These are phyloP conservation scores for Heliocidaris tuberculata DNA, from an alignment of 35 echinoderm and acorn worm genomes.

Conservation along the genomic window DNA sequence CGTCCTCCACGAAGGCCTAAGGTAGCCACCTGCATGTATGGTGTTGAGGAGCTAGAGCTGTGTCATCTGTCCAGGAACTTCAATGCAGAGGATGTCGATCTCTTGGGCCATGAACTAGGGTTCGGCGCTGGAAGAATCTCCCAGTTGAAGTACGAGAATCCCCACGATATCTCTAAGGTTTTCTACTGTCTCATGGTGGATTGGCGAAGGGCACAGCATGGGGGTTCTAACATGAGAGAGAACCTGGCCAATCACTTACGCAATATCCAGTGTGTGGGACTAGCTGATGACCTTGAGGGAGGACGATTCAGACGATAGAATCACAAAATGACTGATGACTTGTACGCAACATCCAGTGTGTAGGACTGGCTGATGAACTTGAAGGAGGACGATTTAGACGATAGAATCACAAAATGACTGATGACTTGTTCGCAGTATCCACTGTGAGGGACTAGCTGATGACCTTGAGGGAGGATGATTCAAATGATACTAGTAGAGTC, in stretches of 20 bases:
- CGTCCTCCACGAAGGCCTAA: background rate
- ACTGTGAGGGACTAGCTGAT: background rate
- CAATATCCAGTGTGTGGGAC: background rate
- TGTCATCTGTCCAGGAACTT: background rate
- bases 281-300: background rate
- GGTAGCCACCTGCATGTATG: background rate
- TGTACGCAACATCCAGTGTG: too few relatives aligned
- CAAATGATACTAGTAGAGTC: background rate
- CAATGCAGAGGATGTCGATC: background rate
- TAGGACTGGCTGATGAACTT: too few relatives aligned
- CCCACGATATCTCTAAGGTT: background rate
- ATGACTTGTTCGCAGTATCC: background rate
- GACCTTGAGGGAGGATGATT: background rate
- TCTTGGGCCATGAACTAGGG: background rate
- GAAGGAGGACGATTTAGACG: too few relatives aligned
- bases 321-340: too few relatives aligned
- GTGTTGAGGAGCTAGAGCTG: background rate
- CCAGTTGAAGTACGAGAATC: background rate
- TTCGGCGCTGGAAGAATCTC: background rate
- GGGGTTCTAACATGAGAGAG: background rate
- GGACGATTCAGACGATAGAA: background rate
- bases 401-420: background rate
- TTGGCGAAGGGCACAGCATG: background rate
- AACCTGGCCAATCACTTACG: background rate
- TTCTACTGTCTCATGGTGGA: background rate